Conservation (phyloP, 35 echinoderm and acorn worm species). For the Eucidaris tribuloides region DNA sequence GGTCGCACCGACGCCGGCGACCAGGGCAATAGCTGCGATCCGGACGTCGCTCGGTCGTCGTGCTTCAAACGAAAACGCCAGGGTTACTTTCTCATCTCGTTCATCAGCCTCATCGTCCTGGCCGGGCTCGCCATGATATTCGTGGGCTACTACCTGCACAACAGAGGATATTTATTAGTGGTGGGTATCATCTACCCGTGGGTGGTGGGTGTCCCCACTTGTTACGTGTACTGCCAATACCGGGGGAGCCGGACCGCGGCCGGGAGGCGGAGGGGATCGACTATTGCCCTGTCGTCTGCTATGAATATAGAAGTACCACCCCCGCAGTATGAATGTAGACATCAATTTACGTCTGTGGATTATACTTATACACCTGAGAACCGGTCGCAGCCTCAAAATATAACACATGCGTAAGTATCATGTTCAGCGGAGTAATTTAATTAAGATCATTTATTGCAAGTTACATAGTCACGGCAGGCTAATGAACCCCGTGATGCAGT, state of each 20-base stretch:
- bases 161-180: constrained; percentile 16
- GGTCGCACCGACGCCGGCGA: background rate
- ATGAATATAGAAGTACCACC: constrained; percentile 21
- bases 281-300: constrained; percentile 9
- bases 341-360: constrained; percentile 22
- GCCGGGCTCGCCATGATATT: constrained; percentile 25
- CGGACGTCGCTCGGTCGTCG: background rate
- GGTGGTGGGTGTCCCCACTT: constrained; percentile 11
- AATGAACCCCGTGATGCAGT: no score
- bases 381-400: background rate
- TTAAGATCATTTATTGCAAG: no score
- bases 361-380: background rate
- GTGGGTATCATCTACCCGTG: constrained; percentile 21
- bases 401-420: no score
- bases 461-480: no score
- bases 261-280: constrained; percentile 1
- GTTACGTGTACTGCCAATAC: constrained; percentile 30
- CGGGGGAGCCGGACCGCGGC: background rate
- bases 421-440: no score
- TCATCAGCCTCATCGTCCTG: constrained; percentile 19
- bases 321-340: constrained; percentile 11
- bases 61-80: constrained; percentile 16
- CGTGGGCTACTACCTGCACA: constrained; percentile 17
- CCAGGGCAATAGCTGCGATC: background rate
- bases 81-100: constrained; percentile 19